Conservation (phyloP, 2,113 vertebrate species). For the Charadrius vociferus region DNA sequence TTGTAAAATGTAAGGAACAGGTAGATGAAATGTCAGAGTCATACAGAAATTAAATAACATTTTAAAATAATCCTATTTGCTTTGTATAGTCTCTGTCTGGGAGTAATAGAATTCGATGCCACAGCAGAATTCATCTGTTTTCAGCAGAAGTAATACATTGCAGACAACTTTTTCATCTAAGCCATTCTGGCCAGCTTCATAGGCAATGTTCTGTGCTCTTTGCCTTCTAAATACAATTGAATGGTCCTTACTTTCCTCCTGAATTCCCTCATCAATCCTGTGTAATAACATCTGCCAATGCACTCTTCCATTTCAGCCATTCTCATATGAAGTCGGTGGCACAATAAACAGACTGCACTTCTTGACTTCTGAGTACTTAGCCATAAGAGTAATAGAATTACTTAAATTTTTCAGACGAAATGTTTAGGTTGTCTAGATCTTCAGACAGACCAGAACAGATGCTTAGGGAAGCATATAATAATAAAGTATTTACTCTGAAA, state of each 20-base stretch:
- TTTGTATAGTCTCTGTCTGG: neutral
- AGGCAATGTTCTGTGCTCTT: neutral
- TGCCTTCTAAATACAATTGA: neutral
- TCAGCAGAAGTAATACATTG: neutral
- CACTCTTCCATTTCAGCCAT: neutral
- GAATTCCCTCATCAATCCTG: conserved; percentile 2
- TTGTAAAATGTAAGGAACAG: neutral
- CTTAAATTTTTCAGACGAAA: neutral
- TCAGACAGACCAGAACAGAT: neutral
- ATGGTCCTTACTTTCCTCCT: neutral
- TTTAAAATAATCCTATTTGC: neutral
- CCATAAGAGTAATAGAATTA: neutral
- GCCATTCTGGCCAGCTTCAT: neutral
- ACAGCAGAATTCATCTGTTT: neutral
- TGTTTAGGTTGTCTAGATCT: neutral
- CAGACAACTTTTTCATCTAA: neutral
- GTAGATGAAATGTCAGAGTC: neutral
- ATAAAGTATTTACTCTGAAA: neutral
- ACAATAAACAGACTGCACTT: neutral
- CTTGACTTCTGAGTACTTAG: neutral
- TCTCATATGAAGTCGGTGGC: neutral
- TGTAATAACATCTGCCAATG: neutral
- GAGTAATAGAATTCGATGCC: neutral
- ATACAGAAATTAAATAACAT: neutral
- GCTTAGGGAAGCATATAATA: neutral